Evolutionary conservation across 2,797 vertebrate species (phyloP), one percentile per base, ranked within the genome.

Genomic region (Micropoecilia bifurca): DNA sequence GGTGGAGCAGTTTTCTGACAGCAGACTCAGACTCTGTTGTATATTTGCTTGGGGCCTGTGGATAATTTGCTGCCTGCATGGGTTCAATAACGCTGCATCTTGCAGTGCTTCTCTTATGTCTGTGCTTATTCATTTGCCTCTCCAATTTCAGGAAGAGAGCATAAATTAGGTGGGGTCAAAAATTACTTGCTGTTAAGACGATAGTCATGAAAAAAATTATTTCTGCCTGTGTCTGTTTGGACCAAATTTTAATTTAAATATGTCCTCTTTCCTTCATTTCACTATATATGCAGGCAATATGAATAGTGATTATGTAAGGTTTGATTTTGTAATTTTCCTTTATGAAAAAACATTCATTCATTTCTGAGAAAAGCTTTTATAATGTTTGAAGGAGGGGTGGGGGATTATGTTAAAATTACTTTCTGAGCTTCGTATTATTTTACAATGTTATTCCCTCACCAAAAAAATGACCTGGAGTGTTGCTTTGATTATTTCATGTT

Each of bases 61-160:
- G 80, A 85, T 89, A 73, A 87, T 87, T 85, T 87, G 78, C 79
- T 83, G 79, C 82, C 75, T 82, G 81, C 82, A 85, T 80, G 81
- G 74, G 78, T 83, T 83, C 76, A 77, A 77, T 84, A 79, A 87
- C 61, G 18, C 63, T 83, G 71, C 71, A 73, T 75, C 79, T 83
- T 74, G 77, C 59, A 55, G 73, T 75, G 82, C 57, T 14, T 61
- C 57, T 30, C 28, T 30, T 61, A 61, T 61, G 12, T 61, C 57
- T 14, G n/a, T 61, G 28, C n/a, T 61, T 61, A 61, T 30, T 61
- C 57, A 82, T 75, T 74, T 78, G 80, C 55, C 55, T 68, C 39
- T 80, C 48, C 71, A 80, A 87, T 81, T 82, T 81, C 78, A 74
- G 63, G 73, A 77, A 80, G 87, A 81, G 57, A 55, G 78, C 55